Conservation (phyloP, 1,140 invertebrate genomes). For the Rhizoglyphus robini region DNA sequence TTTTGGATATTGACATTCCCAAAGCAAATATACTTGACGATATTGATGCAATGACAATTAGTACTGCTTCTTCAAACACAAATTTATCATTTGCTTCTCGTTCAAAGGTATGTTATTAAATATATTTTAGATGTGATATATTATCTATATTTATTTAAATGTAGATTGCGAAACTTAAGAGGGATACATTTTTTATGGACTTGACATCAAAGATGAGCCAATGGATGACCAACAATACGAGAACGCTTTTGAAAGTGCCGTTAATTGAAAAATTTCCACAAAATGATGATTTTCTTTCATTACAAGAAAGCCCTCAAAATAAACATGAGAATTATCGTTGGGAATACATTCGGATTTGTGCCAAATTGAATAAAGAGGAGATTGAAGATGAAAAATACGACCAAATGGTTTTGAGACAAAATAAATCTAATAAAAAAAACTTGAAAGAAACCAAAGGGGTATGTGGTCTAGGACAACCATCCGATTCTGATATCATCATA, state of each 20-base stretch:
- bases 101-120: background rate
- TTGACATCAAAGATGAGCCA: background rate
- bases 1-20: too few relatives aligned
- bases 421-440: background rate
- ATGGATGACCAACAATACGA: background rate
- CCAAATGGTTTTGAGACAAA: background rate
- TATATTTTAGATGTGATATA: background rate
- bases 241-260: background rate
- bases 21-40: background rate
- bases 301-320: background rate
- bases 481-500: background rate
- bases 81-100: background rate
- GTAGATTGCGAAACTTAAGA: background rate
- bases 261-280: too few relatives aligned
- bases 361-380: background rate
- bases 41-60: background rate
- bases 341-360: background rate
- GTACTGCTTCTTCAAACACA: background rate
- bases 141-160: background rate
- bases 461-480: background rate
- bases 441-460: background rate
- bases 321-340: background rate
- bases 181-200: background rate
- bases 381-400: slow-evolving; percentile 9
- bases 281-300: too few relatives aligned